Evolutionary conservation across 2,888 invertebrate genomes (phyloP), one percentile per base, ranked within the genome.

Genomic region (Eustalomyia histrio): DNA sequence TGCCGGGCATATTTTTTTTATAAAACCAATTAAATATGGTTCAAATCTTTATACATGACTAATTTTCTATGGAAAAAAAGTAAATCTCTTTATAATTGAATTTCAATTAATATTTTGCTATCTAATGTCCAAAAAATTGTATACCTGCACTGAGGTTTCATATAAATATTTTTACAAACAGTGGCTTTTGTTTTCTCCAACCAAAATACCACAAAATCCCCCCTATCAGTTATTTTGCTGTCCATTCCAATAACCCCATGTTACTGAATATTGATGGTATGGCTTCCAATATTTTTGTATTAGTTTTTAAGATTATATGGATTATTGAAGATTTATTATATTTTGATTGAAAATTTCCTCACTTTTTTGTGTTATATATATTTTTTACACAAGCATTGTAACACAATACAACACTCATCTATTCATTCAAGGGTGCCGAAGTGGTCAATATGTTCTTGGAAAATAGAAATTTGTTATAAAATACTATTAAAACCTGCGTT

Each of bases 261-360:
- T 1, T 39, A 14, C 12, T 14, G 12, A 39, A 39, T 39, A 29
- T 29, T 4, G 21, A 21, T 29, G 29, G 29, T 29, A 47, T 47
- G 43, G 43, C n/a, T 47, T 47, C 43, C n/a, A 47, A 47, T 47
- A n/a, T 47, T 47, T 50, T 60, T 47, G n/a, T 16, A 17, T 68
- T 68, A 17, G 9, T 17, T 29, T 17, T 18, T 7, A 12, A 33
- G 35, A 69, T 60, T 60, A 69, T 60, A 60, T 35, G 60, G 21
- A 60, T 71, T 69, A 61, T 39, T 61, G 24, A 47, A 16, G 35
- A 33, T 69, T 35, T 69, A 47, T 50, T 60, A 33, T 16, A 50
- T 58, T 58, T 57, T 69, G 58, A 69, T 69, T 69, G 47, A 58
- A 69, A 47, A 47, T 47, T 14, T 47, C n/a, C 14, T 47, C 43